These are phyloP conservation scores for Rousettus madagascariensis DNA, from an alignment of 2,797 vertebrate species.

Conservation along the genomic window DNA sequence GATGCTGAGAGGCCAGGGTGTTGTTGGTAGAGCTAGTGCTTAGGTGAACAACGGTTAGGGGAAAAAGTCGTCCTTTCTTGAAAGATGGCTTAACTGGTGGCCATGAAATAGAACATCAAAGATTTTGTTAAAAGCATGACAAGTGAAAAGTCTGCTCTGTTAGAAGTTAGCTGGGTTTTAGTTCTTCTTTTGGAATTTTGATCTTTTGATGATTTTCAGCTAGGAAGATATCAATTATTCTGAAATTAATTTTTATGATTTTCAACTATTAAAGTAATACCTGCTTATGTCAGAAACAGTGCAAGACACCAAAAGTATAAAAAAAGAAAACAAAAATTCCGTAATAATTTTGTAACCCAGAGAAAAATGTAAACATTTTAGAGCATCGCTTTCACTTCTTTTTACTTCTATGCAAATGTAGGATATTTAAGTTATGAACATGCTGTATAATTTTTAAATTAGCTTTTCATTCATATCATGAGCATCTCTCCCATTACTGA, in stretches of 20 bases:
- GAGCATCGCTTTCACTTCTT: background rate
- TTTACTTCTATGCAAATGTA: background rate
- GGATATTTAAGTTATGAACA: background rate
- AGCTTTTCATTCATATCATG: background rate
- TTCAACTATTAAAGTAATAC: background rate
- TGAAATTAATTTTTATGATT: background rate
- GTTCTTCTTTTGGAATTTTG: background rate
- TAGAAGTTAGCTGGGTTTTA: background rate
- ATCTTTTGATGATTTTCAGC: background rate
- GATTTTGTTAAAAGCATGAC: background rate
- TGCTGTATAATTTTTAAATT: background rate
- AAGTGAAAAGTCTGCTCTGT: background rate
- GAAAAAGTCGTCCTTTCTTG: background rate
- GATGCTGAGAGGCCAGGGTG: background rate
- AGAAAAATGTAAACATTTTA: background rate
- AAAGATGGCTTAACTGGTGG: background rate
- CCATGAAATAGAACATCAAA: background rate
- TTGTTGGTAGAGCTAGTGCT: background rate
- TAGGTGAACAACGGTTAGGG: background rate
- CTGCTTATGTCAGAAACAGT: background rate
- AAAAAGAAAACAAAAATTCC: background rate
- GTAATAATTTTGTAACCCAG: background rate
- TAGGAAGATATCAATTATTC: background rate
- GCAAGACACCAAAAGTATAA: background rate
- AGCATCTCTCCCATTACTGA: background rate